Percentiles rank a stretch among this genome's conserved stretches.
phyloP scores from a whole-genome alignment of 2,797 vertebrate species.

The Urophycis tenuis region DNA sequence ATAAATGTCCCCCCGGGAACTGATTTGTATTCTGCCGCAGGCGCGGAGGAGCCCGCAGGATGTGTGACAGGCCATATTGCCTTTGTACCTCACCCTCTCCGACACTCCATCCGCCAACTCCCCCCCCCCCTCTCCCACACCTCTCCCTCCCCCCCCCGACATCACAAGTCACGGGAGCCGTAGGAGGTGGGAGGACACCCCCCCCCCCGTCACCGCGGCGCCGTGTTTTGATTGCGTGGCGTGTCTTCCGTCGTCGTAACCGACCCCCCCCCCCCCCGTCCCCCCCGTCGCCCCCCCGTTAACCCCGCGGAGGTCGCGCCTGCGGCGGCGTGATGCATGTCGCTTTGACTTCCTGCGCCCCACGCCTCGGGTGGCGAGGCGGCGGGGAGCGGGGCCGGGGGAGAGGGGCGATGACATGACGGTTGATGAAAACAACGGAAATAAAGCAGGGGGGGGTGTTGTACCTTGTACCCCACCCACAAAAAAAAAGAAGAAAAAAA shows the following conservation, averaged over 20 bases:
- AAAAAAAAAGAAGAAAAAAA: no score
- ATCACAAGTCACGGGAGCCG: conserved; percentile 39
- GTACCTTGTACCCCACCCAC: no score
- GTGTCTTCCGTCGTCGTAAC: conserved; percentile 26
- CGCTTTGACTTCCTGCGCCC: conserved; percentile 26
- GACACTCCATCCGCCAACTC: conserved; percentile 1
- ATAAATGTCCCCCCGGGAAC: conserved; percentile 34
- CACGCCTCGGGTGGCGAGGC: no score
- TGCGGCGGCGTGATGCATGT: conserved; percentile 25
- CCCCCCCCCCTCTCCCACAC: no score
- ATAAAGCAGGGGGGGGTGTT: no score
- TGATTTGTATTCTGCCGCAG: conserved; percentile 37
- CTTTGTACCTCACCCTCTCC: background rate
- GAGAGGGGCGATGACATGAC: no score
- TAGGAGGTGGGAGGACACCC: conserved; percentile 31
- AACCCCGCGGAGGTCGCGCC: conserved; percentile 29
- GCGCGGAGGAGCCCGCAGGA: conserved; percentile 25
- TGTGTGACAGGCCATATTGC: conserved; percentile 34
- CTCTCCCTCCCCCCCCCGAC: no score
- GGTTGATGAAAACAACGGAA: no score
- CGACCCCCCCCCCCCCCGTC: conserved; percentile 21
- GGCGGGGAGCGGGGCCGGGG: no score
- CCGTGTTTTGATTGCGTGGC: conserved; percentile 40
- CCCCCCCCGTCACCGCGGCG: conserved; percentile 27
- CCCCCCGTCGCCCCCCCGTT: conserved; percentile 31